Percentiles rank a stretch among this genome's conserved stretches.
phyloP scores from a whole-genome alignment of 2,797 vertebrate species.

The Hyperoplus immaculatus region DNA sequence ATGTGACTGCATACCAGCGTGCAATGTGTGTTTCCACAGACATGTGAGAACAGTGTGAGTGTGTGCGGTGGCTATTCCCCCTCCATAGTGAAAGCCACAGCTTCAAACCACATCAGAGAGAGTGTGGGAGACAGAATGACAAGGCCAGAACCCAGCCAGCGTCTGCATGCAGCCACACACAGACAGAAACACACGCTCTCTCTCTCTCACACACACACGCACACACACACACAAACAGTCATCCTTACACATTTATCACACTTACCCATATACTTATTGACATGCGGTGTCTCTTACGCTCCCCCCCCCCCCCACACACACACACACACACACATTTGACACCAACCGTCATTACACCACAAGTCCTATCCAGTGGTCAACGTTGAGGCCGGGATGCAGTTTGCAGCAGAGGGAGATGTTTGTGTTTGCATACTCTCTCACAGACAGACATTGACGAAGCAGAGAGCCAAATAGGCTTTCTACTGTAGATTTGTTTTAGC shows the following conservation, averaged over 20 bases:
- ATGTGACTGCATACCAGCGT: slow-evolving; percentile 79
- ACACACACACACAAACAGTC: slow-evolving; percentile 38
- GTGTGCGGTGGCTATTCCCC: slow-evolving; percentile 73
- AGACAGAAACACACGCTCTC: slow-evolving; percentile 61
- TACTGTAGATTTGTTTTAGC: slow-evolving; percentile 64
- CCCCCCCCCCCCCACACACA: slow-evolving; percentile 20
- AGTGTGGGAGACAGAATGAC: slow-evolving; percentile 83
- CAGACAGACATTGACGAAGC: slow-evolving; percentile 64
- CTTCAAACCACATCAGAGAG: slow-evolving; percentile 83
- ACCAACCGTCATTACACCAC: slow-evolving; percentile 67
- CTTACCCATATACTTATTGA: slow-evolving; percentile 67
- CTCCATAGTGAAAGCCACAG: slow-evolving; percentile 80
- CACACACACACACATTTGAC: slow-evolving; percentile 63
- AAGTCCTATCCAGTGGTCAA: slow-evolving; percentile 70
- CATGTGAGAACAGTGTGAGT: slow-evolving; percentile 83
- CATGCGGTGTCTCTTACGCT: slow-evolving; percentile 51
- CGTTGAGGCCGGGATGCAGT: slow-evolving; percentile 63
- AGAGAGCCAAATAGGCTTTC: slow-evolving; percentile 62
- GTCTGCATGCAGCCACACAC: slow-evolving; percentile 79
- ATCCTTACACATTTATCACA: slow-evolving; percentile 64
- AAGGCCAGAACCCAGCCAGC: slow-evolving; percentile 82
- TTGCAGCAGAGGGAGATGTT: slow-evolving; percentile 67
- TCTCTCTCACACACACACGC: slow-evolving; percentile 46
- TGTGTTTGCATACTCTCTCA: slow-evolving; percentile 75
- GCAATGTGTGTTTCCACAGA: slow-evolving; percentile 82